Evolutionary conservation across 2,797 vertebrate genomes (phyloP).

Genomic region (Cynodonichthys magdalenae): DNA sequence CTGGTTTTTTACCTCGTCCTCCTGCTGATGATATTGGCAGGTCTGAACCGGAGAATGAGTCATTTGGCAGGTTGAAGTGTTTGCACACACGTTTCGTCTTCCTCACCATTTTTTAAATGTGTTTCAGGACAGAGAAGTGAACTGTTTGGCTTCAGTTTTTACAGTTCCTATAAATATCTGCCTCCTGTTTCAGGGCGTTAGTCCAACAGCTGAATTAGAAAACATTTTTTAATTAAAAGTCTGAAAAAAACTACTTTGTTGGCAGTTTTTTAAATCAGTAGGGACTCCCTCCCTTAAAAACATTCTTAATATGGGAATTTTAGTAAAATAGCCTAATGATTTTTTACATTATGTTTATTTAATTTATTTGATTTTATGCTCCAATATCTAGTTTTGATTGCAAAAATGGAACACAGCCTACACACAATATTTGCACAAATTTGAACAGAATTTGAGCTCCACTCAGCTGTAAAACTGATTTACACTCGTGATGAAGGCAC

Average conservation of each 20-base stretch:
- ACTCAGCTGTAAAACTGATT: background rate
- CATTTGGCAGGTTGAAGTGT: slow-evolving; percentile 23
- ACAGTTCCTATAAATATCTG: slow-evolving; percentile 26
- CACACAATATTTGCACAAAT: background rate
- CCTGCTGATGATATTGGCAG: slow-evolving; percentile 15
- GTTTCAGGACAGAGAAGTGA: background rate
- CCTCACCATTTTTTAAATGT: slow-evolving; percentile 1
- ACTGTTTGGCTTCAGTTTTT: slow-evolving; percentile 24
- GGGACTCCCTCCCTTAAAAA: too few relatives aligned
- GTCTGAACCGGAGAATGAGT: slow-evolving; percentile 28
- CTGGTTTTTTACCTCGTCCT: background rate
- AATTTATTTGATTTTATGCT: too few relatives aligned
- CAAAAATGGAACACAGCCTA: background rate
- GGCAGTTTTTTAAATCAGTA: too few relatives aligned
- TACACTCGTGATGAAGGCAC: too few relatives aligned
- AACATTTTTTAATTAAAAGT: background rate
- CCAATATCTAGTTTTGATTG: background rate
- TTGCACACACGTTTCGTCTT: slow-evolving; percentile 4
- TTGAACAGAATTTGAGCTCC: slow-evolving; percentile 10
- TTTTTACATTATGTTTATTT: too few relatives aligned
- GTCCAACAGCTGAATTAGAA: background rate
- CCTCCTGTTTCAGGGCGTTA: background rate
- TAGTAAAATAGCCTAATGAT: too few relatives aligned
- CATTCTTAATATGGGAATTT: too few relatives aligned
- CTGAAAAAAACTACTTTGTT: too few relatives aligned